These are phyloP conservation scores for Falco rusticolus DNA, from an alignment of 2,797 vertebrate species.

Conservation along the genomic window DNA sequence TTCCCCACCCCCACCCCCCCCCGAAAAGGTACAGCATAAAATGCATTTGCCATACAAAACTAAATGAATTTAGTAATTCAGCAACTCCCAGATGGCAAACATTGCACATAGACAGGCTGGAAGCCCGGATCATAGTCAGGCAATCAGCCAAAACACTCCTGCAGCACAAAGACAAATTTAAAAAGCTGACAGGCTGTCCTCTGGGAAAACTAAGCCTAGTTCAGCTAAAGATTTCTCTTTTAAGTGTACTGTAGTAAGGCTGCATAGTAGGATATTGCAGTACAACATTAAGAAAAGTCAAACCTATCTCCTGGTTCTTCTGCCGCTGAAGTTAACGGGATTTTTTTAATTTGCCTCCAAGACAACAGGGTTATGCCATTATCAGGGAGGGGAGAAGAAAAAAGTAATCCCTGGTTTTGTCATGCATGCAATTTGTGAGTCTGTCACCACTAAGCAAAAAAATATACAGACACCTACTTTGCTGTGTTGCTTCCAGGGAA, in stretches of 20 bases:
- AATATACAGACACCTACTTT: not conserved
- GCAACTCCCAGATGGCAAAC: not conserved
- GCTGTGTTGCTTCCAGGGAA: not conserved
- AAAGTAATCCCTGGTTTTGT: not conserved
- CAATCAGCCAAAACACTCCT: not conserved
- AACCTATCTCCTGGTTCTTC: not conserved
- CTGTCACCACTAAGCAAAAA: not conserved
- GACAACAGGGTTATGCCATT: not conserved
- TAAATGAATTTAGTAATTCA: not conserved
- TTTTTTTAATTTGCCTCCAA: not conserved
- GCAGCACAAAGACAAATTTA: not conserved
- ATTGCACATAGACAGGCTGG: not conserved
- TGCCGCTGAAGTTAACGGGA: not conserved
- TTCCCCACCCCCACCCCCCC: too few relatives aligned
- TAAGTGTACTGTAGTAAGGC: not conserved
- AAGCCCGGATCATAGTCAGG: not conserved
- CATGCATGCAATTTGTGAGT: not conserved
- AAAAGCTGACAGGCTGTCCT: not conserved
- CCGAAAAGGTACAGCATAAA: not conserved
- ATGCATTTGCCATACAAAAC: not conserved
- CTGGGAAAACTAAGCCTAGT: not conserved
- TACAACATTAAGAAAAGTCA: not conserved
- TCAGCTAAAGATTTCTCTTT: not conserved
- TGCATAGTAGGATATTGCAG: not conserved
- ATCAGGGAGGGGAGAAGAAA: not conserved